Percentiles rank a stretch among this genome's conserved stretches.
These are phyloP conservation scores for Oligia latruncula DNA, from an alignment of 2,888 invertebrate genomes.

Conservation along the genomic window DNA sequence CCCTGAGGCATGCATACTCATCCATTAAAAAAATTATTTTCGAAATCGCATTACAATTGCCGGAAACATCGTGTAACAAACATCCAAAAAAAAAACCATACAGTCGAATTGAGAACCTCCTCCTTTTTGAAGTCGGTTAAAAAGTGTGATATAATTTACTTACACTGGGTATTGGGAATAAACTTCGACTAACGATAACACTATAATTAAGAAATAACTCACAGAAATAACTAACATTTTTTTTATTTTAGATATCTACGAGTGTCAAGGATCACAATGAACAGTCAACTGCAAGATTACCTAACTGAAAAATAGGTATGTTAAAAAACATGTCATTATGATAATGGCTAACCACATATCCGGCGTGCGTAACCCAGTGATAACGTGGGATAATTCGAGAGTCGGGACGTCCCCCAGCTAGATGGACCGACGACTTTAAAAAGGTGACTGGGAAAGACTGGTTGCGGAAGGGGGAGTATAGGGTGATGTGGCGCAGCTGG, in stretches of 20 bases:
- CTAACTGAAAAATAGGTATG: constrained; percentile 4
- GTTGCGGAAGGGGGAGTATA: not conserved
- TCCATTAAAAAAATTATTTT: too few species aligned
- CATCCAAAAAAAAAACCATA: too few species aligned
- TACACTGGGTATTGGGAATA: not conserved
- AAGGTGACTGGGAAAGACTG: too few species aligned
- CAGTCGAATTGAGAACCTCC: too few species aligned
- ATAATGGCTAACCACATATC: constrained; percentile 24
- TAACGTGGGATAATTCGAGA: constrained; percentile 8
- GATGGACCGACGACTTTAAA: not conserved
- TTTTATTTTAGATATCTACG: not conserved
- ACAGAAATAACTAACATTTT: constrained; percentile 29
- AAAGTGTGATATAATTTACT: constrained; percentile 10
- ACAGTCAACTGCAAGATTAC: constrained; percentile 12
- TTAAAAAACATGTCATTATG: constrained; percentile 3
- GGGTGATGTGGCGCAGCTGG: not conserved
- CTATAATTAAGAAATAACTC: constrained; percentile 7
- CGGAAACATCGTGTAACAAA: too few species aligned
- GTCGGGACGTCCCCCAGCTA: not conserved
- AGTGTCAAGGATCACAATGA: not conserved
- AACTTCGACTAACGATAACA: not conserved
- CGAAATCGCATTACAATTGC: too few species aligned
- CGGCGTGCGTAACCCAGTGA: constrained; percentile 19
- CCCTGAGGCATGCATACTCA: too few species aligned
- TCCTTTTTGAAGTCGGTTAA: too few species aligned